These are phyloP conservation scores for Vombatus ursinus DNA, from an alignment of 2,113 vertebrate genomes.

Conservation along the genomic window DNA sequence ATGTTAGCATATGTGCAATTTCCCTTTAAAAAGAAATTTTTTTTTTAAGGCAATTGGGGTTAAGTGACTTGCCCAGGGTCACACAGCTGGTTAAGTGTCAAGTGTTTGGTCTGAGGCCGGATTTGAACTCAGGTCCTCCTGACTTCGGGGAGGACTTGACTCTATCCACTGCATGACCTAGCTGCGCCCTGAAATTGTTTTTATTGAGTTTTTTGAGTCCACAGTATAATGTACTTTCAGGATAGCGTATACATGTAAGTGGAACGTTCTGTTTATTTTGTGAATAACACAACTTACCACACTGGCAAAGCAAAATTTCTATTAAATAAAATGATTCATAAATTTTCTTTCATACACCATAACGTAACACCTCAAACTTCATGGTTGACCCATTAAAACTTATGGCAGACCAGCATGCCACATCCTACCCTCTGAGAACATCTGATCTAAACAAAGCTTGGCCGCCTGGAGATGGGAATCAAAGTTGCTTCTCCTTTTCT, in stretches of 20 bases:
- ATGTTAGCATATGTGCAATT: neutral
- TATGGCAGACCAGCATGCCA: neutral
- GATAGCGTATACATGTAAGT: neutral
- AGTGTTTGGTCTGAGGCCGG: too few species aligned
- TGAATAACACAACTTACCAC: neutral
- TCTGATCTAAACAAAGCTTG: neutral
- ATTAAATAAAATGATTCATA: neutral
- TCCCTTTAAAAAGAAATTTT: neutral
- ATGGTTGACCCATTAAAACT: neutral
- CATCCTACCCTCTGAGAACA: neutral
- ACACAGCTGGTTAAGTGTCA: too few species aligned
- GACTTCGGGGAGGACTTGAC: too few species aligned
- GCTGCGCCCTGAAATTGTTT: too few species aligned
- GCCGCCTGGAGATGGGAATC: neutral
- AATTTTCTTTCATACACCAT: neutral
- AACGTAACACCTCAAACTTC: neutral
- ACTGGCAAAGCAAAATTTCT: neutral
- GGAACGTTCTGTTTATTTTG: neutral
- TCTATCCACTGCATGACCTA: too few species aligned
- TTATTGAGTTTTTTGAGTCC: neutral
- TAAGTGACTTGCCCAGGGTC: too few species aligned
- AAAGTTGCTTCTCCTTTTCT: neutral
- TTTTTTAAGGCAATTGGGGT: too few species aligned
- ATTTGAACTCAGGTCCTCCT: too few species aligned
- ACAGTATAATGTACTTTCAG: neutral